A percentile compares a stretch with the other conserved stretches of the same genome.
phyloP scores from a whole-genome alignment of 2,888 invertebrate genomes.

The Nymphalis urticae region DNA sequence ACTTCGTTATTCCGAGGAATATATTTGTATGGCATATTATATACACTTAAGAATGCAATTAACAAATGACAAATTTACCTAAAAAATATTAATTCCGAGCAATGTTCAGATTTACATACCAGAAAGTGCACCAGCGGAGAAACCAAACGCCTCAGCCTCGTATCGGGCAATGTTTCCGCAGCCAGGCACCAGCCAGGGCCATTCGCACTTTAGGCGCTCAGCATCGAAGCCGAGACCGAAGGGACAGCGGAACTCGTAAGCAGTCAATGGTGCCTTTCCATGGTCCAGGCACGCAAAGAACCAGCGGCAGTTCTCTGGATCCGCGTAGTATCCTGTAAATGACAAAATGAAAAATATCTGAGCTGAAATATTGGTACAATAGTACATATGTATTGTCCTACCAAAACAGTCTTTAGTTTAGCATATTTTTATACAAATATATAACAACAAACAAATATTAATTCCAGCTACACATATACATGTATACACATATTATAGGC shows the following conservation, averaged over 20 bases:
- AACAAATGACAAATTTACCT: too few species aligned
- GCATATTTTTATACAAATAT: too few species aligned
- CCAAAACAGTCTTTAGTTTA: too few species aligned
- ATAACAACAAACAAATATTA: too few species aligned
- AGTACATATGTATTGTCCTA: too few species aligned
- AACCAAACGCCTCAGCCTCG: constrained; percentile 76
- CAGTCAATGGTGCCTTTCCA: constrained; percentile 82
- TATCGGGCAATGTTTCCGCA: constrained; percentile 81
- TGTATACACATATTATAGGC: too few species aligned
- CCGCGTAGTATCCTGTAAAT: constrained; percentile 86
- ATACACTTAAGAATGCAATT: too few species aligned
- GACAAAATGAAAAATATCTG: background rate
- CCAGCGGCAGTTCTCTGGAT: constrained; percentile 91
- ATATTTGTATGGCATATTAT: too few species aligned
- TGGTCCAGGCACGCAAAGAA: constrained; percentile 91
- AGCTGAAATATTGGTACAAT: too few species aligned
- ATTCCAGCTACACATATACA: too few species aligned
- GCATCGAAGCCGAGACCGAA: constrained; percentile 90
- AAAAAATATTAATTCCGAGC: too few species aligned
- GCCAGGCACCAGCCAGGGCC: constrained; percentile 88
- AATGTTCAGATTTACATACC: constrained; percentile 47
- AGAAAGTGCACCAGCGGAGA: constrained; percentile 66
- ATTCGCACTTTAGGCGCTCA: constrained; percentile 86
- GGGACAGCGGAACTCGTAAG: constrained; percentile 91
- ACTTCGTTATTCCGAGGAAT: too few species aligned